phyloP scores from a whole-genome alignment of 2,888 invertebrate species.

The Gortyna flavago region DNA sequence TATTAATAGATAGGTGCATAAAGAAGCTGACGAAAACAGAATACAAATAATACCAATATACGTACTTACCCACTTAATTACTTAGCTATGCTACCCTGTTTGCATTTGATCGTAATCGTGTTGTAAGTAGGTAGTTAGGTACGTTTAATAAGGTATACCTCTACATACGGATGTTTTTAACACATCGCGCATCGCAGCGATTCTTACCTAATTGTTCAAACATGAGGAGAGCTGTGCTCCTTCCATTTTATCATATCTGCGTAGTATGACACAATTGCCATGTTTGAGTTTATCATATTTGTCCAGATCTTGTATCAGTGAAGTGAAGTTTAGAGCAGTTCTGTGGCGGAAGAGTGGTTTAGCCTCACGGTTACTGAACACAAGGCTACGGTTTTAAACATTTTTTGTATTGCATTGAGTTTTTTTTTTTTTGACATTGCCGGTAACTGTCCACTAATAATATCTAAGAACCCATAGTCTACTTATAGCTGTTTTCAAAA shows the following conservation, averaged over 20 bases:
- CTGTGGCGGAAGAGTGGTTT: slow-evolving; percentile 50
- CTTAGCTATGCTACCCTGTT: background rate
- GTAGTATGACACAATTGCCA: slow-evolving; percentile 17
- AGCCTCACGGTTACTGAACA: slow-evolving; percentile 74
- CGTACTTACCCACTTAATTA: background rate
- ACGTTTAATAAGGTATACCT: background rate
- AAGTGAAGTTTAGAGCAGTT: slow-evolving; percentile 40
- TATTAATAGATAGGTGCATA: background rate
- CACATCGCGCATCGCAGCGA: background rate
- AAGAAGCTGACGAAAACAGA: background rate
- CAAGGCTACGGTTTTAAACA: slow-evolving; percentile 68
- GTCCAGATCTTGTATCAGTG: slow-evolving; percentile 34
- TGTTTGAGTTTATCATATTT: slow-evolving; percentile 3
- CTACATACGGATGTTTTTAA: slow-evolving; percentile 16
- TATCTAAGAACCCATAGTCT: background rate
- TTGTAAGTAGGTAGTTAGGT: background rate
- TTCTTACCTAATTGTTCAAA: slow-evolving; percentile 35
- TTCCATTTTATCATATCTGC: slow-evolving; percentile 20
- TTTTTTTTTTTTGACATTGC: slow-evolving; percentile 28
- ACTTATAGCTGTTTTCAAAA: background rate
- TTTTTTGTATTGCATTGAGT: slow-evolving; percentile 44
- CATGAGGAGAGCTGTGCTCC: slow-evolving; percentile 20
- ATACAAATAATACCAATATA: background rate
- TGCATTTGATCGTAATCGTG: slow-evolving; percentile 7
- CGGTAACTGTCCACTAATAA: background rate